These are phyloP conservation scores for Trachymyrmex cornetzi DNA, from an alignment of 1,140 invertebrate genomes.

Conservation along the genomic window DNA sequence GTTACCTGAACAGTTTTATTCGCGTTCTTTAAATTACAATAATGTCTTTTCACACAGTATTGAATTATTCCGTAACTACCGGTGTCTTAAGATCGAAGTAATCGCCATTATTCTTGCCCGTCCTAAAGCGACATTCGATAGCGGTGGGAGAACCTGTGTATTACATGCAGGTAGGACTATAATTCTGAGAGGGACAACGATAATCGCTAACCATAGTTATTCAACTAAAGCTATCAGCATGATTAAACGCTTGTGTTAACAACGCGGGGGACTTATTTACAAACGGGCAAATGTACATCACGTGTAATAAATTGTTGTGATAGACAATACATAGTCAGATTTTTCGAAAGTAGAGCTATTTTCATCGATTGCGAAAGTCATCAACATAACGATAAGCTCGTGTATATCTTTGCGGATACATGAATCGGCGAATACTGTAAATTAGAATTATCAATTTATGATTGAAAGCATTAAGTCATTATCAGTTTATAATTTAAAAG, in stretches of 20 bases:
- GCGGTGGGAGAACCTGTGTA: slow-evolving; percentile 1
- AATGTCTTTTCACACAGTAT: slow-evolving; percentile 23
- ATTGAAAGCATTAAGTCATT: neutral
- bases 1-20: slow-evolving; percentile 18
- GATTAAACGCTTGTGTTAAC: neutral
- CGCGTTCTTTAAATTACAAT: slow-evolving; percentile 18
- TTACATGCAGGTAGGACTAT: slow-evolving; percentile 36
- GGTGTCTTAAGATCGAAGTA: neutral
- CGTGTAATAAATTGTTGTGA: neutral
- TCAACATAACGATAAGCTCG: neutral
- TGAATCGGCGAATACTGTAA: neutral
- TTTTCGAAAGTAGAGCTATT: slow-evolving; percentile 1
- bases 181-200: slow-evolving; percentile 35
- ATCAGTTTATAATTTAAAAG: neutral
- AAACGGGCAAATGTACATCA: neutral
- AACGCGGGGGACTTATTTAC: slow-evolving; percentile 25
- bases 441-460: neutral
- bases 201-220: slow-evolving; percentile 46
- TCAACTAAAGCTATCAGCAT: slow-evolving; percentile 20
- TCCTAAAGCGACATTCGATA: slow-evolving; percentile 31
- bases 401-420: neutral
- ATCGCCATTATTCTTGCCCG: slow-evolving; percentile 39
- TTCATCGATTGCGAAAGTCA: neutral
- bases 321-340: neutral
- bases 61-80: slow-evolving; percentile 48